A percentile compares a stretch with the other conserved stretches of the same genome.
phyloP scores from a whole-genome alignment of 2,113 vertebrate genomes.

The Xiphophorus maculatus region DNA sequence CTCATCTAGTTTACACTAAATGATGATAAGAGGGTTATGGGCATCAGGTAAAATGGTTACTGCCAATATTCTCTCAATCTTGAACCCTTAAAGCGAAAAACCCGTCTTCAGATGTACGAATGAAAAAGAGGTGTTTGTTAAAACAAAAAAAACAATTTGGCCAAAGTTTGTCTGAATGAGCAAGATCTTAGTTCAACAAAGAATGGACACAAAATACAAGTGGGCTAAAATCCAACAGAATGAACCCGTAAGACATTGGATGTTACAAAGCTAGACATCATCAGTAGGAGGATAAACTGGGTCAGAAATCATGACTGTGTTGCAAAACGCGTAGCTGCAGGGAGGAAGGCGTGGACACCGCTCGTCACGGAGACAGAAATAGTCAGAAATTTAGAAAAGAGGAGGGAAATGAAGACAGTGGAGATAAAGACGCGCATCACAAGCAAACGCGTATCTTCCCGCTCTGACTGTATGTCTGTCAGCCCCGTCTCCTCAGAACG shows the following conservation, averaged over 20 bases:
- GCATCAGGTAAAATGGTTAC: too few species aligned
- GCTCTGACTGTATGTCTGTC: constrained; percentile 22
- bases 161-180: neutral
- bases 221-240: neutral
- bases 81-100: neutral
- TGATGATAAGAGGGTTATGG: neutral
- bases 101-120: neutral
- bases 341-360: constrained; percentile 4
- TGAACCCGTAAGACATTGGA: neutral
- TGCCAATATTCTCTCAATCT: neutral
- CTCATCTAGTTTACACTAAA: neutral
- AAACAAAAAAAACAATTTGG: neutral
- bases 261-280: constrained; percentile 12
- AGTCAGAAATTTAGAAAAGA: neutral
- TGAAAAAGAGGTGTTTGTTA: neutral
- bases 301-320: constrained; percentile 35
- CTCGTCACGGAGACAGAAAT: constrained; percentile 4
- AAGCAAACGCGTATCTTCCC: constrained; percentile 24
- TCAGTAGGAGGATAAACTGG: constrained; percentile 22
- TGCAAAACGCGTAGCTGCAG: constrained; percentile 2
- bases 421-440: constrained; percentile 15
- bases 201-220: constrained; percentile 1
- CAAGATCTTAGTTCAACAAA: too few species aligned
- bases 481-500: neutral
- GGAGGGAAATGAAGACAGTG: neutral